These are phyloP conservation scores for Sphecodes monilicornis DNA, from an alignment of 2,888 invertebrate species.

Conservation along the genomic window DNA sequence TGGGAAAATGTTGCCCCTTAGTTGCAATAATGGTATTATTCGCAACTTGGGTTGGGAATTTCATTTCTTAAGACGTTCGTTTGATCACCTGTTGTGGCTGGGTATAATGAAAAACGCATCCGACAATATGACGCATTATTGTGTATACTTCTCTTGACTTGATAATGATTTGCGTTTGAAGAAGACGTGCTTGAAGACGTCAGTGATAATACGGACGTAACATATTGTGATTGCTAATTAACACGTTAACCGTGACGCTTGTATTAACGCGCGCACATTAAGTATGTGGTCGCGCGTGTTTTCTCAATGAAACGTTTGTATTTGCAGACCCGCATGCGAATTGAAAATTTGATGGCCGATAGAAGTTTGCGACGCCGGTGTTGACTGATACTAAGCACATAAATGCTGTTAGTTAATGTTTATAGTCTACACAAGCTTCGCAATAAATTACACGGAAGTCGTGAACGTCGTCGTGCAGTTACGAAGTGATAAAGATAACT, in stretches of 20 bases:
- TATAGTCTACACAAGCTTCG: not conserved
- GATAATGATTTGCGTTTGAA: slow-evolving; percentile 4
- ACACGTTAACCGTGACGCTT: slow-evolving; percentile 7
- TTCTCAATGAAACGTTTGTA: not conserved
- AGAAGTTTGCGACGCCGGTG: not conserved
- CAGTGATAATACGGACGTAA: not conserved
- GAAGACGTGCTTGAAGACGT: not conserved
- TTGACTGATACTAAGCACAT: not conserved
- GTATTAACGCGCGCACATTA: not conserved
- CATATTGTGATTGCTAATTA: slow-evolving; percentile 5
- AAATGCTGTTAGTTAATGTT: not conserved
- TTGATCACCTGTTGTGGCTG: not conserved
- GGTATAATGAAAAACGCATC: not conserved
- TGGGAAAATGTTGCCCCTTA: slow-evolving; percentile 16
- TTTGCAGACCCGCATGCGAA: not conserved
- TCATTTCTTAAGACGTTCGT: not conserved
- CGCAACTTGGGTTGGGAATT: not conserved
- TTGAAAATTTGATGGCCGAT: slow-evolving; percentile 10
- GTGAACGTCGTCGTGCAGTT: slow-evolving; percentile 1
- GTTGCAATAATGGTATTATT: not conserved
- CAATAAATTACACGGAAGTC: slow-evolving; percentile 6
- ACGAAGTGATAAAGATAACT: not conserved
- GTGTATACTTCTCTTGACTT: not conserved
- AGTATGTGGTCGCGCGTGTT: not conserved
- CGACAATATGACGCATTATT: not conserved